phyloP scores from a whole-genome alignment of 2,113 vertebrate genomes.

The Hiodon alosoides region DNA sequence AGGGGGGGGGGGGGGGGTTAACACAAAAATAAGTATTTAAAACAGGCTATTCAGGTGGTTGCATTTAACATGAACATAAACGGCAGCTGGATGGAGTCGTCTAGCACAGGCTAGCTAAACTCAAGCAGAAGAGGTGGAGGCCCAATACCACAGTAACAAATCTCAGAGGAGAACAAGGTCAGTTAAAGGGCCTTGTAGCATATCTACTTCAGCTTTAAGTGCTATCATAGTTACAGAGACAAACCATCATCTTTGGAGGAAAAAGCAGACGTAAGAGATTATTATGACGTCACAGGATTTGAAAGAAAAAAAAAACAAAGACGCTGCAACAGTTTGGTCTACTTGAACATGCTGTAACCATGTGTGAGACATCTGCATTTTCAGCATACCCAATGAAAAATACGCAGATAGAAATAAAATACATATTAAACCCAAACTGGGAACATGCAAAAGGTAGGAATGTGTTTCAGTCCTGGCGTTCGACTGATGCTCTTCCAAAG shows the following conservation, averaged over 20 bases:
- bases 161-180: background rate
- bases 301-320: background rate
- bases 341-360: background rate
- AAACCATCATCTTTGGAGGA: background rate
- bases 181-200: background rate
- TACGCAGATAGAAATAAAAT: background rate
- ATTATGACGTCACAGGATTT: background rate
- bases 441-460: background rate
- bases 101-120: background rate
- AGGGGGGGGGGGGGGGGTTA: too few species aligned
- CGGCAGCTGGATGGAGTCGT: too few species aligned
- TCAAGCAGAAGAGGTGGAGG: background rate
- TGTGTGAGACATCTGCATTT: background rate
- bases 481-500: background rate
- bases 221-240: background rate
- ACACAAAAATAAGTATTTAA: too few species aligned
- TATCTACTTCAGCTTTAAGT: background rate
- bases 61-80: too few species aligned
- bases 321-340: background rate
- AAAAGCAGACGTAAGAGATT: background rate
- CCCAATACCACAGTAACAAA: background rate
- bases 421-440: slow-evolving; percentile 1
- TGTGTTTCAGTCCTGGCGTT: background rate
- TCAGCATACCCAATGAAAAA: background rate
- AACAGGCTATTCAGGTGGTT: too few species aligned